Base-by-base conservation (phyloP, 2,797 vertebrate genomes). In the Rhynchonycteris naso region DNA sequence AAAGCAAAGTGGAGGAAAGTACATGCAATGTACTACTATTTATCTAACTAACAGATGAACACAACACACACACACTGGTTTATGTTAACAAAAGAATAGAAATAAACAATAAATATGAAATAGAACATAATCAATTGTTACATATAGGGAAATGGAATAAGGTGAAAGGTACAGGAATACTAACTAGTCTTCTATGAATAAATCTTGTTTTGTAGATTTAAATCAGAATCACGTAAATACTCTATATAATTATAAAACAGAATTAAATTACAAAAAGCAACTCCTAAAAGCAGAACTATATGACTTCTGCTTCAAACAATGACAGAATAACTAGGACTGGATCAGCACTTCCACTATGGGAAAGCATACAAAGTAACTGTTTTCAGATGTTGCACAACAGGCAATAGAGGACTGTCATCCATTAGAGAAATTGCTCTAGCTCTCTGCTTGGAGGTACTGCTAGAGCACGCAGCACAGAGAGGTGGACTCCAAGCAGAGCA, bases 211-310 rank as follows among this genome's bases (percentile, higher is more conserved):
- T 58, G 1, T 75, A 50, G 54, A 92, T 92, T 81, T 47, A 24
- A 89, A 85, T 35, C 50, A 24, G 24, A 88, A 47, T 84, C 43
- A 61, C 68, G 33, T 47, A 74, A 79, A 47, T 61, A 83, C 35
- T 74, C 47, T 35, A 68, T 66, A 30, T 59, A 74, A 91, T 26
- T 88, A 58, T 1, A 33, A 83, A 82, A 84, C 11, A 65, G 78
- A 75, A 35, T 43, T 88, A 79, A 76, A 87, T 85, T 66, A 89
- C 1, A 72, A 83, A 86, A 95, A 58, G 69, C 18, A 47, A 43
- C 26, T 69, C 58, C 69, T 59, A 80, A 87, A 69, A 76, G 59
- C 30, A 82, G 82, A 78, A 68, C 63, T 18, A 30, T 3, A 22
- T 15, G n/a, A 81, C 28, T 56, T 93, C 38, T 72, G 82, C 71